Base-by-base conservation (phyloP, 1,140 invertebrate species). In the Brachionus manjavacas region DNA sequence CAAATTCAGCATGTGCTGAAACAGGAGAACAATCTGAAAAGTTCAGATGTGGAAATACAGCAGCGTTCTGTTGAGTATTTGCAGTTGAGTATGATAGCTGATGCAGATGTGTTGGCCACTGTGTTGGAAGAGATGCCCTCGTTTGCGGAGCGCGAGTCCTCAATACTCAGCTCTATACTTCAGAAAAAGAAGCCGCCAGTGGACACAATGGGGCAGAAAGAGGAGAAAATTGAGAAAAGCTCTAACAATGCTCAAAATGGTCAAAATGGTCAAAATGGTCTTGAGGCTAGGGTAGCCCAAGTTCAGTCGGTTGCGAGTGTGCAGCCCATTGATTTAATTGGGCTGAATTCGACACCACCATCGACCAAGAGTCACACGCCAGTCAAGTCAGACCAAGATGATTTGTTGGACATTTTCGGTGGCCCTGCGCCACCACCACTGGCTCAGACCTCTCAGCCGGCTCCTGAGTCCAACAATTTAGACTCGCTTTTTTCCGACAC, bases 41-140 rank as follows among this genome's bases (percentile, higher is more conserved):
- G 95, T 86, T 95, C 98, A 3, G 97, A 99, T 92, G 97, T 97
- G 14, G 98, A 99, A 89, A 89, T 99, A 16, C 98, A 99, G 88
- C 97, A 99, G 89, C 92, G 98, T 88, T 96, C 97, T 70, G 96
- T 96, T 41, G 98, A 99, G 91, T 99, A 99, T 91, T 91, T 99
- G 28, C 95, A 97, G 87, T 90, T 99, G 52, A 98, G 95, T 88
- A 95, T 96, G 85, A 95, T 99, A 83, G 96, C 97, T 11, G 96
- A 96, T 68, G 93, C 95, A 31, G 97, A 99, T 92, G 97, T 99
- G 85, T 90, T 99, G 89, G 96, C 96, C 6, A 98, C 96, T 68
- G 97, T 99, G 80, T 91, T 99, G 76, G 98, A 99, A 92, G 97
- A 99, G 92, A 99, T 99, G 98, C 98, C 98, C 74, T 96, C 97